Percentiles rank a stretch among this genome's conserved stretches.
Conservation (phyloP, 2,888 invertebrate genomes). For the Pterostichus niger region DNA sequence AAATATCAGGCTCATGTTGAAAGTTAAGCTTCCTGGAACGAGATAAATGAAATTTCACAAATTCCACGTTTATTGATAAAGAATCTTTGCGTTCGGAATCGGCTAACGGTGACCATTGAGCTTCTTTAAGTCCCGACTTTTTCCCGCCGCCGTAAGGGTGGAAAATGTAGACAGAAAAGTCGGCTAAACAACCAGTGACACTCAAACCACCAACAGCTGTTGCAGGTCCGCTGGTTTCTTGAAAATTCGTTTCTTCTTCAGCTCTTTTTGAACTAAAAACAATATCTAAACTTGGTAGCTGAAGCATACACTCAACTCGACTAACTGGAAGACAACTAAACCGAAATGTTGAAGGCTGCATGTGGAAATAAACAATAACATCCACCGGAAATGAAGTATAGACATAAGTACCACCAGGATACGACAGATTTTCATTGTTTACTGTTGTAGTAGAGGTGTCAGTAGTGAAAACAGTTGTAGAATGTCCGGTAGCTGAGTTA, state of each 20-base stretch:
- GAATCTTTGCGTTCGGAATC: slow-evolving; percentile 97
- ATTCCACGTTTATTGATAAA: slow-evolving; percentile 96
- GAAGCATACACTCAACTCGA: slow-evolving; percentile 96
- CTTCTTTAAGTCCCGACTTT: slow-evolving; percentile 87
- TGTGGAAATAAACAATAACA: slow-evolving; percentile 98
- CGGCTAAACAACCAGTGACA: slow-evolving; percentile 96
- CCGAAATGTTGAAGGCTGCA: slow-evolving; percentile 97
- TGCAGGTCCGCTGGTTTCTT: slow-evolving; percentile 80
- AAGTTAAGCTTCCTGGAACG: slow-evolving; percentile 93
- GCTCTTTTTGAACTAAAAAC: slow-evolving; percentile 97
- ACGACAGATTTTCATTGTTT: background rate
- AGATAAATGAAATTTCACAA: slow-evolving; percentile 96
- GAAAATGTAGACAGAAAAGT: slow-evolving; percentile 98
- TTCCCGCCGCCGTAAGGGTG: slow-evolving; percentile 97
- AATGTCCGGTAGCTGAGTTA: background rate
- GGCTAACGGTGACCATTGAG: slow-evolving; percentile 92
- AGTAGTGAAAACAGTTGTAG: slow-evolving; percentile 67
- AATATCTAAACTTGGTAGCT: slow-evolving; percentile 97
- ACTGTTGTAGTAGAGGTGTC: slow-evolving; percentile 70
- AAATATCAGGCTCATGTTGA: slow-evolving; percentile 79
- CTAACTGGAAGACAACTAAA: slow-evolving; percentile 98
- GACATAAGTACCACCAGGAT: slow-evolving; percentile 85
- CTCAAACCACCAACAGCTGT: slow-evolving; percentile 92
- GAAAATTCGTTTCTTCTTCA: slow-evolving; percentile 82
- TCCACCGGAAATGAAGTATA: slow-evolving; percentile 97